Conservation (phyloP, 2,113 vertebrate genomes). For the Craseonycteris thonglongyai region DNA sequence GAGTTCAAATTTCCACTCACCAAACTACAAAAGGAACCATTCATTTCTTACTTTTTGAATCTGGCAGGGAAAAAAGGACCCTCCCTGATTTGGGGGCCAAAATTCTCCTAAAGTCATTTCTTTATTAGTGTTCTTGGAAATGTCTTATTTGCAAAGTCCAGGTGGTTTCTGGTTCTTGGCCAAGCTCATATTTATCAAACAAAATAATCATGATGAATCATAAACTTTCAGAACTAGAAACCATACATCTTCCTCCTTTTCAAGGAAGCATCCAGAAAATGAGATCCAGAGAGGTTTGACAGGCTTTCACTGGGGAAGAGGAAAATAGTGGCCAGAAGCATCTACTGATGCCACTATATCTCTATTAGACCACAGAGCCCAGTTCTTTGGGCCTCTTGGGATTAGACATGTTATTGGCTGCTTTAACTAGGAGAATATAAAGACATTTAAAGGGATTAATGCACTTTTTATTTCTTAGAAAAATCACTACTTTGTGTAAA, state of each 20-base stretch:
- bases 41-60: not conserved
- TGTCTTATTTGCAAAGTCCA: conserved; percentile 10
- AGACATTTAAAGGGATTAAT: not conserved
- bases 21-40: not conserved
- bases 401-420: not conserved
- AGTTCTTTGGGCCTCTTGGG: not conserved
- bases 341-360: not conserved
- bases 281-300: not conserved
- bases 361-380: not conserved
- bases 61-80: not conserved
- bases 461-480: not conserved
- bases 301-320: not conserved
- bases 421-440: not conserved
- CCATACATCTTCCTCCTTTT: conserved; percentile 10
- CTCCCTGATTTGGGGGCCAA: not conserved
- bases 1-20: not conserved
- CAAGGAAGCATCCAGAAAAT: not conserved
- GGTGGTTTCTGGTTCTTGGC: not conserved
- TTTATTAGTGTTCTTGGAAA: conserved; percentile 29
- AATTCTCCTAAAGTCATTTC: not conserved
- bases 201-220: conserved; percentile 43
- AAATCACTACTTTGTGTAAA: too few species aligned
- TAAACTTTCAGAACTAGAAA: conserved; percentile 12
- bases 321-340: not conserved
- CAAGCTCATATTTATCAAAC: not conserved